phyloP scores from a whole-genome alignment of 2,888 invertebrate species.

The Mechanitis messenoides region DNA sequence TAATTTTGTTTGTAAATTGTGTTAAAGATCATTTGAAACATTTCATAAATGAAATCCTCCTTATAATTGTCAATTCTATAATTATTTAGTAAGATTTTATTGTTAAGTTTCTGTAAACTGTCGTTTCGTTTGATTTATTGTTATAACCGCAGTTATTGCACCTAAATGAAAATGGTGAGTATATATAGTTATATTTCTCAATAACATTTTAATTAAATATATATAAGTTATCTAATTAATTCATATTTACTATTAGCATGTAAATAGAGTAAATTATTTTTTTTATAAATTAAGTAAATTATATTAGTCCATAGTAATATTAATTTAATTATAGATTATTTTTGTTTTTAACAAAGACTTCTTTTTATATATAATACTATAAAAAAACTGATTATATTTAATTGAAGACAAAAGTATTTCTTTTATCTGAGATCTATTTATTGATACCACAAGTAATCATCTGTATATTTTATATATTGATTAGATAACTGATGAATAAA shows the following conservation, averaged over 20 bases:
- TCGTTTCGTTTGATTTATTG: slow-evolving; percentile 1
- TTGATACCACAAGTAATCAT: too few relatives aligned
- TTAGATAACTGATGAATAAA: too few relatives aligned
- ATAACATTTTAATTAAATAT: neutral
- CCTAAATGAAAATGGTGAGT: slow-evolving; percentile 1
- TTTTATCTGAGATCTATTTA: too few relatives aligned
- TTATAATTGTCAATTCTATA: neutral
- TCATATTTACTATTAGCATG: neutral
- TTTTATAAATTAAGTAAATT: too few relatives aligned
- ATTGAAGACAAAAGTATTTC: too few relatives aligned
- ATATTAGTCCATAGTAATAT: too few relatives aligned
- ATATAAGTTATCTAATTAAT: neutral
- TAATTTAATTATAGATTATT: too few relatives aligned
- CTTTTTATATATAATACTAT: too few relatives aligned
- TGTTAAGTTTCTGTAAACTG: neutral
- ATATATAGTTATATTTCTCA: neutral
- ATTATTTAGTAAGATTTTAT: neutral
- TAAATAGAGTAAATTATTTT: too few relatives aligned
- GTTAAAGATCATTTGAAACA: neutral
- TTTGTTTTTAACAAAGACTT: too few relatives aligned
- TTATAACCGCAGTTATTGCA: slow-evolving; percentile 3
- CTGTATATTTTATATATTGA: too few relatives aligned
- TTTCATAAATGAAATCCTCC: slow-evolving; percentile 1
- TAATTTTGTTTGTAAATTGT: slow-evolving; percentile 3
- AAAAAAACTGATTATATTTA: too few relatives aligned